Evolutionary conservation across 2,113 vertebrate species (phyloP).

Genomic region (Plotosus lineatus): DNA sequence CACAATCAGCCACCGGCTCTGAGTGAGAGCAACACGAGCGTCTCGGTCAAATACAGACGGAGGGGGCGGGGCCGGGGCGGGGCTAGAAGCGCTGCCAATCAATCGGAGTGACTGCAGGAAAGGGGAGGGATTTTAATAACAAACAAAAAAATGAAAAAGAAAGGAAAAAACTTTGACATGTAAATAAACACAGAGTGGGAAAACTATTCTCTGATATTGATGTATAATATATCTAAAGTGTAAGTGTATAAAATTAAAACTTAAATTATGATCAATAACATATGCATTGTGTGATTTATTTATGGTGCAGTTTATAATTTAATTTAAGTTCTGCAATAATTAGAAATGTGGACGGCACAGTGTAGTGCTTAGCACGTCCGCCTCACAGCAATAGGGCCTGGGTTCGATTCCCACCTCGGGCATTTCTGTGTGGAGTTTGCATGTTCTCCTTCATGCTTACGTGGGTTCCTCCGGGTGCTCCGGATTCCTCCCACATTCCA

Average conservation of each 20-base stretch:
- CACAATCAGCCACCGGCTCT: slow-evolving; percentile 70
- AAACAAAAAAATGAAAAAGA: neutral
- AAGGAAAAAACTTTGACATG: neutral
- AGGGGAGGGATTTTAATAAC: neutral
- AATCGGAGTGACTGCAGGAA: slow-evolving; percentile 63
- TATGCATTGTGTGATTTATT: neutral
- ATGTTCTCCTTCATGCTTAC: too few species aligned
- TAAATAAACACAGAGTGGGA: neutral
- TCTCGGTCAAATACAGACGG: slow-evolving; percentile 86
- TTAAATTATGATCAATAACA: too few species aligned
- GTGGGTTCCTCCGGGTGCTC: too few species aligned
- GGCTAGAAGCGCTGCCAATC: slow-evolving; percentile 62
- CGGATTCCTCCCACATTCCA: too few species aligned
- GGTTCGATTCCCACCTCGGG: too few species aligned
- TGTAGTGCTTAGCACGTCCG: too few species aligned
- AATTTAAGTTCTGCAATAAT: too few species aligned
- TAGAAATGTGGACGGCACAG: too few species aligned
- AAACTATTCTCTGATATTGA: neutral
- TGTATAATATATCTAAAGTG: too few species aligned
- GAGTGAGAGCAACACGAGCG: slow-evolving; percentile 76
- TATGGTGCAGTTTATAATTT: too few species aligned
- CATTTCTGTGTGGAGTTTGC: too few species aligned
- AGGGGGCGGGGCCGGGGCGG: slow-evolving; percentile 58
- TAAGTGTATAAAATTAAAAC: neutral
- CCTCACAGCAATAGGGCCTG: too few species aligned